phyloP scores from a whole-genome alignment of 2,797 vertebrate genomes.

The Myotis daubentonii region DNA sequence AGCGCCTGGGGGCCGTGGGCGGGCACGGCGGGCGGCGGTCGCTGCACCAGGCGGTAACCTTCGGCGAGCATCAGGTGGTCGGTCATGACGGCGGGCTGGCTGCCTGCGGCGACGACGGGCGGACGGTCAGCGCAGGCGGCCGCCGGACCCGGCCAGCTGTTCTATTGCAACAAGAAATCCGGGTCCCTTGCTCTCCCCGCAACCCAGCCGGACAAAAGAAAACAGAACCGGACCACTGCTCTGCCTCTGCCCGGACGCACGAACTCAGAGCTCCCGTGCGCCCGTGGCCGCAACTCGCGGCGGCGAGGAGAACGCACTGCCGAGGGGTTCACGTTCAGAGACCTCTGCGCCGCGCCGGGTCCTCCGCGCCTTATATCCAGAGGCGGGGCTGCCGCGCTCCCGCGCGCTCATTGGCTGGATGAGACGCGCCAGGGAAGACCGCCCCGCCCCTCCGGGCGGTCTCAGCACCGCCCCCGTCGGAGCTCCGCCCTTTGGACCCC shows the following conservation, averaged over 20 bases:
- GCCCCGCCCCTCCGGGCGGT: accelerated
- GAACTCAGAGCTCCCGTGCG: not conserved
- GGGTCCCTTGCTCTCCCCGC: not conserved
- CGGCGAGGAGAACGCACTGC: accelerated
- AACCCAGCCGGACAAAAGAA: not conserved
- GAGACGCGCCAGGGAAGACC: not conserved
- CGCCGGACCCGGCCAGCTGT: not conserved
- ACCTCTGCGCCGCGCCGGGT: accelerated
- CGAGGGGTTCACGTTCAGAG: accelerated
- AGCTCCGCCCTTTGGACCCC: not conserved
- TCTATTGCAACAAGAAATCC: not conserved
- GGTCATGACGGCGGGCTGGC: constrained; percentile 89
- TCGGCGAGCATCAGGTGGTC: constrained; percentile 97
- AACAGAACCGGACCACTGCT: not conserved
- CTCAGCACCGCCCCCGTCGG: not conserved
- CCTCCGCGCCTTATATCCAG: accelerated
- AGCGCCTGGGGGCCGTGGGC: constrained; percentile 84
- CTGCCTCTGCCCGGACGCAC: not conserved
- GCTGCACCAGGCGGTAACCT: constrained; percentile 95
- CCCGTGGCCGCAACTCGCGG: not conserved
- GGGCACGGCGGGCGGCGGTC: constrained; percentile 90
- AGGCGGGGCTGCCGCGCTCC: constrained; percentile 17
- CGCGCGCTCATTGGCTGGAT: constrained; percentile 39
- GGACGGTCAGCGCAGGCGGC: not conserved
- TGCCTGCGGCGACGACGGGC: constrained; percentile 25